Evolutionary conservation across 2,888 invertebrate species (phyloP), one percentile per base, ranked within the genome.

Genomic region (Diloba caeruleocephala): DNA sequence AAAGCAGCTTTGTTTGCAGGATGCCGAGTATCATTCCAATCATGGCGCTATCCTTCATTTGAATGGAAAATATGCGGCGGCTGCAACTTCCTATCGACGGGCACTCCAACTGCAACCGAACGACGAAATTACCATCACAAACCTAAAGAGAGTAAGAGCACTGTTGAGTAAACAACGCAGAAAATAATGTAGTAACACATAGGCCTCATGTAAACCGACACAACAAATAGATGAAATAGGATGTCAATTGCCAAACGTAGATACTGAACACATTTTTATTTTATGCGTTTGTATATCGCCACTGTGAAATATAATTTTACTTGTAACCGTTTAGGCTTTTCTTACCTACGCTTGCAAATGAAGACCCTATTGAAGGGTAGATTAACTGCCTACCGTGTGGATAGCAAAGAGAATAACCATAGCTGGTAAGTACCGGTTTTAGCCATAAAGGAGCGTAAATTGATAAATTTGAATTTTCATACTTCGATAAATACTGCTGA

Each of bases 41-140:
- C 94, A 98, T 49, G 99, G 99, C 15, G 99, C 99, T 51, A 99
- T 99, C 82, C 94, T 98, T 53, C 99, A 99, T 91, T 94, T 98
- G 67, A 98, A 98, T 85, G 98, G 98, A 15, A 98, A 98, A 87
- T 96, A 98, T 75, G 93, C 94, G 17, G 97, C 98, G 65, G 99
- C 99, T 0, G 98, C 98, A 34, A 94, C 95, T 10, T 97, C 97
- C 54, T 99, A 99, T 88, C 94, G 96, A 70, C 95, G 96, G 79
- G 98, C 99, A 0, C 92, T 99, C 50, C 94, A 96, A 78, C 92
- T 99, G 49, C 96, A 98, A 81, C 99, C 99, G 0, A 96, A 97
- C 62, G 98, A 99, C 86, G 95, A 95, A 54, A 97, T 98, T 53
- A 98, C 98, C 29, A 93, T 97, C 81, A 97, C 97, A 55, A 99